phyloP scores from a whole-genome alignment of 2,113 vertebrate species.

The Corythornis vintsioides region DNA sequence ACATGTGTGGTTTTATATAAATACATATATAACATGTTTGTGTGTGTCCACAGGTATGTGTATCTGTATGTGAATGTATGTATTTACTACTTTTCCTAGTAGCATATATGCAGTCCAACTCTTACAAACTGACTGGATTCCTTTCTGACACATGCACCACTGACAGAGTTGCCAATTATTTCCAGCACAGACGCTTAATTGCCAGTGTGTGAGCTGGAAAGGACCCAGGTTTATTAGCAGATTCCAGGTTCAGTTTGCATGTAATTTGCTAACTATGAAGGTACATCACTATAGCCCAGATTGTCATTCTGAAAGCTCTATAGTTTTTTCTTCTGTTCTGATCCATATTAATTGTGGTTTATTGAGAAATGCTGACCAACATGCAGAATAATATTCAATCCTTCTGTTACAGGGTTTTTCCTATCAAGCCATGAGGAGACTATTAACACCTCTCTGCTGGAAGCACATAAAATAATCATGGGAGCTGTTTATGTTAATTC shows the following conservation, averaged over 20 bases:
- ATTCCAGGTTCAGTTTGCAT: constrained; percentile 1
- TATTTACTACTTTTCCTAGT: not conserved
- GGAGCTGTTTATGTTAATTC: constrained; percentile 55
- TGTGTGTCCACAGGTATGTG: too few species aligned
- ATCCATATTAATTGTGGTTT: not conserved
- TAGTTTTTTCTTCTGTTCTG: not conserved
- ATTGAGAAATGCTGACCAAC: not conserved
- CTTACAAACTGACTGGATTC: not conserved
- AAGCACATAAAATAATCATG: constrained; percentile 19
- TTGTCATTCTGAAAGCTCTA: not conserved
- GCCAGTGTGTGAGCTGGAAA: constrained; percentile 4
- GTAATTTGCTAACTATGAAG: constrained; percentile 8
- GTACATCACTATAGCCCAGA: not conserved
- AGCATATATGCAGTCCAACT: accelerated
- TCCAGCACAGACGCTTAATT: not conserved
- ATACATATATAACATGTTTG: not conserved
- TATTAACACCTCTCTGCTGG: constrained; percentile 38
- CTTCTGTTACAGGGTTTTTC: not conserved
- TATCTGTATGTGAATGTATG: not conserved
- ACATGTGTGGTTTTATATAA: not conserved
- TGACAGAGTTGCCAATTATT: constrained; percentile 3
- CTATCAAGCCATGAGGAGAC: not conserved
- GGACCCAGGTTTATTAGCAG: constrained; percentile 25
- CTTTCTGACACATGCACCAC: not conserved
- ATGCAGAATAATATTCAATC: not conserved